A percentile compares a stretch with the other conserved stretches of the same genome.
phyloP scores from a whole-genome alignment of 2,888 invertebrate species.

The Cheilosia vernalis region DNA sequence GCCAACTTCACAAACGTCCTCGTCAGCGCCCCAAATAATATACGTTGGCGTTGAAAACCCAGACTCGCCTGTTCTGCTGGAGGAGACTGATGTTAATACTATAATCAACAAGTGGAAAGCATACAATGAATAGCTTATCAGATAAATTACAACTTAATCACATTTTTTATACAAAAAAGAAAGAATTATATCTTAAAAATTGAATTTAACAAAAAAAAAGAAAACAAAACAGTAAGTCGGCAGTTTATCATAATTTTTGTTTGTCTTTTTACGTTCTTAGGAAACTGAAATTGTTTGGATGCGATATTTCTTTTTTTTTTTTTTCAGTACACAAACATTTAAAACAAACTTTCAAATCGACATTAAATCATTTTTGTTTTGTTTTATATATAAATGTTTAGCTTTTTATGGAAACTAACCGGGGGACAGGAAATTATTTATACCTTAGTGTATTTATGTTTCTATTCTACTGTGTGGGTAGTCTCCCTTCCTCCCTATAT shows the following conservation, averaged over 20 bases:
- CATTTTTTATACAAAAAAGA: slow-evolving; percentile 67
- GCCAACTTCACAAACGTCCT: slow-evolving; percentile 47
- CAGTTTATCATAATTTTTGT: slow-evolving; percentile 30
- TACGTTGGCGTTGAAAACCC: slow-evolving; percentile 54
- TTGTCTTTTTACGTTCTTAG: slow-evolving; percentile 36
- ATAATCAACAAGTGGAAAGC: slow-evolving; percentile 64
- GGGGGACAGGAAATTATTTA: slow-evolving; percentile 17
- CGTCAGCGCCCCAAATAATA: slow-evolving; percentile 34
- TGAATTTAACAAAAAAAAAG: slow-evolving; percentile 45
- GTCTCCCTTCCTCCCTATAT: slow-evolving; percentile 26
- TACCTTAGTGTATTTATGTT: slow-evolving; percentile 33
- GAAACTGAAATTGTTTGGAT: not conserved
- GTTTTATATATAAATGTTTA: slow-evolving; percentile 35
- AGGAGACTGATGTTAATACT: slow-evolving; percentile 66
- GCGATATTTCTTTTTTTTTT: not conserved
- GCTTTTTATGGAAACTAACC: slow-evolving; percentile 37
- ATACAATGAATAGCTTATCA: slow-evolving; percentile 66
- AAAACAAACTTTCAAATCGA: slow-evolving; percentile 24
- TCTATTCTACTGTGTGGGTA: slow-evolving; percentile 33
- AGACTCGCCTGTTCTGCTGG: slow-evolving; percentile 58
- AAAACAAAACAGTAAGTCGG: slow-evolving; percentile 11
- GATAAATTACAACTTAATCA: slow-evolving; percentile 64
- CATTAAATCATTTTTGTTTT: slow-evolving; percentile 25
- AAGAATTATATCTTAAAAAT: slow-evolving; percentile 26
- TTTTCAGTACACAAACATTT: no score